Conservation (phyloP, 2,888 invertebrate genomes). For the Criorhina ranunculi region DNA sequence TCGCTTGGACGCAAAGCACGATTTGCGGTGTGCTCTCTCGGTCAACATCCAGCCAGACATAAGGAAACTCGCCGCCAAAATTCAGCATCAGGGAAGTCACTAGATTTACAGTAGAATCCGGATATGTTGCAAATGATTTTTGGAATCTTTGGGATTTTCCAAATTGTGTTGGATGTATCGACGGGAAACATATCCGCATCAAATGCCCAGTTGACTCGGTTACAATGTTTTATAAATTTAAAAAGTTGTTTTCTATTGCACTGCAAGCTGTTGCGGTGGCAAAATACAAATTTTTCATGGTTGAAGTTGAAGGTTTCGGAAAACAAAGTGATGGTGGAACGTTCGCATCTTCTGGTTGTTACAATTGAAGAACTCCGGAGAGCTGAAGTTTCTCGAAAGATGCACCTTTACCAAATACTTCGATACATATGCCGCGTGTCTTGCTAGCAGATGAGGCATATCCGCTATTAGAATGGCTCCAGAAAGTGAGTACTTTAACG, state of each 20-base stretch:
- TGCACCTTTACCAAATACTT: conserved; percentile 3
- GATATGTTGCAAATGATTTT: conserved; percentile 53
- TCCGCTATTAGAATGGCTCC: neutral
- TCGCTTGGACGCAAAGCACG: no score
- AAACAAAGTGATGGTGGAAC: conserved; percentile 55
- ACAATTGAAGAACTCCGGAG: conserved; percentile 15
- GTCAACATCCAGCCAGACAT: no score
- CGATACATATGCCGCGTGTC: conserved; percentile 12
- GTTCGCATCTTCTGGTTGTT: conserved; percentile 47
- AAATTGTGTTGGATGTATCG: conserved; percentile 79
- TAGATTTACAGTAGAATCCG: no score
- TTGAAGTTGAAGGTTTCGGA: conserved; percentile 62
- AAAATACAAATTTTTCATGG: conserved; percentile 53
- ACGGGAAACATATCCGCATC: conserved; percentile 79
- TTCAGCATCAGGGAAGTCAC: no score
- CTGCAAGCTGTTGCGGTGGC: conserved; percentile 59
- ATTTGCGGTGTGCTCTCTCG: no score
- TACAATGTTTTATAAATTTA: conserved; percentile 79
- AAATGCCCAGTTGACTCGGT: conserved; percentile 77
- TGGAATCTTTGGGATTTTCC: conserved; percentile 74
- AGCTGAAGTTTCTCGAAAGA: conserved; percentile 2
- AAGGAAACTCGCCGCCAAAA: no score
- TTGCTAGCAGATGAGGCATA: conserved; percentile 12
- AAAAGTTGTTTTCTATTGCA: conserved; percentile 70
- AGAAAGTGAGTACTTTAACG: conserved; percentile 39